Base-by-base conservation (phyloP, 2,888 invertebrate genomes). In the Phalera bucephala region DNA sequence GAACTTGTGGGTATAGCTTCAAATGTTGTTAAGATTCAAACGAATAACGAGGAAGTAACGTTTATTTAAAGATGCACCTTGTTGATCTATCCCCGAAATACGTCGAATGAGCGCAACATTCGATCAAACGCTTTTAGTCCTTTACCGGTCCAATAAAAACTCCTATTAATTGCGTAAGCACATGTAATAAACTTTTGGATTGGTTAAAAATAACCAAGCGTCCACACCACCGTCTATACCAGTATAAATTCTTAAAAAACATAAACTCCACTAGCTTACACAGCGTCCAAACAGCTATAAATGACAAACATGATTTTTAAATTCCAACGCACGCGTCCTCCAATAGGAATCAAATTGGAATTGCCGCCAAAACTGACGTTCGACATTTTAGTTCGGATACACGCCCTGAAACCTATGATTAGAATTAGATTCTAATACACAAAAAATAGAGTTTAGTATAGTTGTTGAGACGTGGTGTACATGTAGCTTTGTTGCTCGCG, bases 221-320 rank as follows among this genome's bases (percentile, higher is more conserved):
- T 72, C 47, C 66, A 70, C 73, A 81, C 75, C 78, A 81, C 67
- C 67, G 70, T 50, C 46, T 58, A 61, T 57, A 64, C 70, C 69
- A 71, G 80, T 74, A 85, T 86, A 86, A 86, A 86, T 87, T 87
- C 85, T 87, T 84, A 84, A 85, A 85, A 88, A 87, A 86, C 86
- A 86, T 88, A 87, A 88, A 88, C 83, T 84, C 74, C 72, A 63
- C 54, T 40, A 42, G 28, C 36, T 13, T 40, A 31, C 40, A 20
- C 54, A 50, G 43, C 45, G 3, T 35, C 42, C 33, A 65, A 80
- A 79, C 44, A 67, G 52, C 62, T 45, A 49, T 54, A 51, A 46
- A 52, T 40, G 45, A 52, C 46, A 44, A 8, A 22, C 34, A 30
- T 36, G 26, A 51, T 50, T 40, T 69, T 63, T 40, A 13, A 81